phyloP scores from a whole-genome alignment of 2,113 vertebrate species.

The Numenius arquata region DNA sequence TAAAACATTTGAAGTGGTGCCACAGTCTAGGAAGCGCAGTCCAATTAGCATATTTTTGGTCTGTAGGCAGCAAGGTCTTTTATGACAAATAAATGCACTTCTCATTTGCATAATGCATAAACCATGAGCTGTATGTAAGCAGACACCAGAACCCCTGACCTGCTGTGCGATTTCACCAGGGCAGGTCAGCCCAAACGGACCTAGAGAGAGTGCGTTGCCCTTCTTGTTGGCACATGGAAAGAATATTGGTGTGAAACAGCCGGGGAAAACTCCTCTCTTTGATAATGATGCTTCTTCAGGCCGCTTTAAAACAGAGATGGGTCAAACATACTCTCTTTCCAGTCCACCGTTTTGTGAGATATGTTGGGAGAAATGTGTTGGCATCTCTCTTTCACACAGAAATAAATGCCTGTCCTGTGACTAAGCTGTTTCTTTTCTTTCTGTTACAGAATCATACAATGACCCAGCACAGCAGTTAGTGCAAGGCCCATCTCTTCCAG shows the following conservation, averaged over 20 bases:
- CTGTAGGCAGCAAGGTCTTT: background rate
- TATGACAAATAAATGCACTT: background rate
- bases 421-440: slow-evolving; percentile 56
- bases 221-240: background rate
- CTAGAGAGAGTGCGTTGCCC: background rate
- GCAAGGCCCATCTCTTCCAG: slow-evolving; percentile 71
- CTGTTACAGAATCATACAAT: slow-evolving; percentile 94
- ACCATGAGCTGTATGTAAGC: background rate
- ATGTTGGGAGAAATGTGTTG: background rate
- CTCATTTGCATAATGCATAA: background rate
- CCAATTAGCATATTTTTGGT: background rate
- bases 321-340: background rate
- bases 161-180: background rate
- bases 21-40: background rate
- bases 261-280: background rate
- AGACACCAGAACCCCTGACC: background rate
- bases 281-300: background rate
- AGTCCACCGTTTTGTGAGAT: background rate
- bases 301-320: background rate
- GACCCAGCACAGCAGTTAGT: slow-evolving; percentile 99
- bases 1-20: background rate
- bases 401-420: slow-evolving; percentile 5
- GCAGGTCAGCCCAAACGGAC: background rate
- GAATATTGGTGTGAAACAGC: background rate
- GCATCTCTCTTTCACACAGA: background rate